These are phyloP conservation scores for Todus mexicanus DNA, from an alignment of 2,797 vertebrate genomes.

Conservation along the genomic window DNA sequence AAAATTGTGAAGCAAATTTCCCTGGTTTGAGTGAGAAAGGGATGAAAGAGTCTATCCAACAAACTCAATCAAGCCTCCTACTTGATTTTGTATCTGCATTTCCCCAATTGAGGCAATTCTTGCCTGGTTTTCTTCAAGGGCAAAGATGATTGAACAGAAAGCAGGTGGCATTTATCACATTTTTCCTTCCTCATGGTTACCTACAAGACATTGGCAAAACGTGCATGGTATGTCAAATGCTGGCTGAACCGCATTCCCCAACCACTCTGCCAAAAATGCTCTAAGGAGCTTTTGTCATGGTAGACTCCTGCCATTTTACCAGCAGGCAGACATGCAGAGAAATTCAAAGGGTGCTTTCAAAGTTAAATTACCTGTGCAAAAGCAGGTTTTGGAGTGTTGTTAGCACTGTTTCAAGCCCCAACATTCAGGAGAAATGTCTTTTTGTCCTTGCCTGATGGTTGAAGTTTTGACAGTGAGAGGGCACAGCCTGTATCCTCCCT, in stretches of 20 bases:
- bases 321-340: neutral
- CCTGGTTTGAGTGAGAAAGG: neutral
- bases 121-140: neutral
- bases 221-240: neutral
- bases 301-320: neutral
- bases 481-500: neutral
- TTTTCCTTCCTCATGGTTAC: neutral
- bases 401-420: neutral
- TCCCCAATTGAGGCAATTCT: neutral
- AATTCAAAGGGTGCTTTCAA: neutral
- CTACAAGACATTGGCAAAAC: neutral
- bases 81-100: neutral
- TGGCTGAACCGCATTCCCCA: neutral
- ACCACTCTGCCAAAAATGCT: neutral
- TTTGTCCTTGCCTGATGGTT: neutral
- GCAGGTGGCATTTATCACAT: neutral
- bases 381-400: neutral
- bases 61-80: neutral
- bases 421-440: neutral
- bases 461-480: neutral
- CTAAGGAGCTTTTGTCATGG: neutral
- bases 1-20: neutral
- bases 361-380: neutral
- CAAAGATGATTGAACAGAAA: neutral
- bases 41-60: neutral